Conservation (phyloP, 2,113 vertebrate species). For the Hemichromis elongatus region DNA sequence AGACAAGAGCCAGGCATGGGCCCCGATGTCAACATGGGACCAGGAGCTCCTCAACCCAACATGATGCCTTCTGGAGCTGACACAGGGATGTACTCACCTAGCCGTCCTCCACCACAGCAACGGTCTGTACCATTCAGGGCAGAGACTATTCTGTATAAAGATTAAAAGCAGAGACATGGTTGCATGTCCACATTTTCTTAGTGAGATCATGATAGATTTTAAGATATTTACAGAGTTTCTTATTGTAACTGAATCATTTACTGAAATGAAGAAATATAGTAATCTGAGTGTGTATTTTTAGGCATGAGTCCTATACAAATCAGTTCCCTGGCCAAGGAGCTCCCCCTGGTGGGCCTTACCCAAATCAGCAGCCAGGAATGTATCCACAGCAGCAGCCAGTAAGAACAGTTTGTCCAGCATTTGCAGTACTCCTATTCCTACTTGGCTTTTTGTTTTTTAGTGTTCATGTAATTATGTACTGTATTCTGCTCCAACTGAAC, state of each 20-base stretch:
- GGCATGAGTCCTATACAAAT: slow-evolving; percentile 96
- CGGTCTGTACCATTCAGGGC: slow-evolving; percentile 61
- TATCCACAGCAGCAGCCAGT: slow-evolving; percentile 94
- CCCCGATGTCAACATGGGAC: slow-evolving; percentile 84
- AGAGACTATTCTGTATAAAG: neutral
- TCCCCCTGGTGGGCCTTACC: slow-evolving; percentile 89
- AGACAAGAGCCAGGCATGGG: slow-evolving; percentile 91
- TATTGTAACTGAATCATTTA: neutral
- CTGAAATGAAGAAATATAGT: neutral
- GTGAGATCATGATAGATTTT: neutral
- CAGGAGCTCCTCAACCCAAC: slow-evolving; percentile 84
- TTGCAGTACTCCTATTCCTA: neutral
- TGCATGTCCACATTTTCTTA: neutral
- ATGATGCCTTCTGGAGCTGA: slow-evolving; percentile 92
- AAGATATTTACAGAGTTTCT: neutral
- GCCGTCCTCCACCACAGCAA: slow-evolving; percentile 88
- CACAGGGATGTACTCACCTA: slow-evolving; percentile 97
- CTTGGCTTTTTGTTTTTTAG: neutral
- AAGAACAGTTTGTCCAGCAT: slow-evolving; percentile 42
- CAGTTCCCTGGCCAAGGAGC: slow-evolving; percentile 94
- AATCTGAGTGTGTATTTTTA: slow-evolving; percentile 57
- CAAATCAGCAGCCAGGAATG: slow-evolving; percentile 92
- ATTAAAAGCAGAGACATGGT: neutral
- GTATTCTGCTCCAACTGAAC: neutral
- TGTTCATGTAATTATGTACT: neutral